Conservation (phyloP, 2,888 invertebrate genomes). For the Elmis aenea region DNA sequence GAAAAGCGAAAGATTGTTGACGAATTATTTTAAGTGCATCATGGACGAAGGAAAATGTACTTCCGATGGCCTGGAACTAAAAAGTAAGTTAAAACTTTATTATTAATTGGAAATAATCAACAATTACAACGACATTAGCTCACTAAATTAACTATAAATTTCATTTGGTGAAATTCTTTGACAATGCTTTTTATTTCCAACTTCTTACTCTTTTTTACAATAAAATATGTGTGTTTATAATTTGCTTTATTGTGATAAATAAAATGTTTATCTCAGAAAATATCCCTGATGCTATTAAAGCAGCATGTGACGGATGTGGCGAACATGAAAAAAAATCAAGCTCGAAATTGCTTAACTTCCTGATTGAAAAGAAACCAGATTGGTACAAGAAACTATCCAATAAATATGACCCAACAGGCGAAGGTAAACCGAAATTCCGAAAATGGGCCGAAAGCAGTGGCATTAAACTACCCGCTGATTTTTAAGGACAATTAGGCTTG, state of each 20-base stretch:
- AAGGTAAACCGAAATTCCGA: slow-evolving; percentile 61
- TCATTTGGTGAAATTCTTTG: too few species aligned
- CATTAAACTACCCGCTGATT: slow-evolving; percentile 23
- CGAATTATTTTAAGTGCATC: slow-evolving; percentile 46
- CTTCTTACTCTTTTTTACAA: too few species aligned
- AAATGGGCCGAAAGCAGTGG: slow-evolving; percentile 48
- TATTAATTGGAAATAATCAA: background rate
- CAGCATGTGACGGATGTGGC: slow-evolving; percentile 64
- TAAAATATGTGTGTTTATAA: too few species aligned
- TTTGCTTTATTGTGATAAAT: too few species aligned
- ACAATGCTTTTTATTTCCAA: too few species aligned
- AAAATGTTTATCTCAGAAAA: slow-evolving; percentile 8
- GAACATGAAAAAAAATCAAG: slow-evolving; percentile 60
- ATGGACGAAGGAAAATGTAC: slow-evolving; percentile 62
- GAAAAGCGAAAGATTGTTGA: slow-evolving; percentile 59
- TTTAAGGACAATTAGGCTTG: too few species aligned
- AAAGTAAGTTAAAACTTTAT: slow-evolving; percentile 51
- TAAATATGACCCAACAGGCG: slow-evolving; percentile 65
- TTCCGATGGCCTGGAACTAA: slow-evolving; percentile 65
- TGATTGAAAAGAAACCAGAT: slow-evolving; percentile 61
- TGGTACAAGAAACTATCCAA: slow-evolving; percentile 60
- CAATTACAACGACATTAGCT: too few species aligned
- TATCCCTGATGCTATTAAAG: slow-evolving; percentile 63
- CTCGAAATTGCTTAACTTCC: slow-evolving; percentile 59
- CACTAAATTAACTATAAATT: too few species aligned